phyloP scores from a whole-genome alignment of 2,113 vertebrate genomes.

The Bolborhynchus lineola region DNA sequence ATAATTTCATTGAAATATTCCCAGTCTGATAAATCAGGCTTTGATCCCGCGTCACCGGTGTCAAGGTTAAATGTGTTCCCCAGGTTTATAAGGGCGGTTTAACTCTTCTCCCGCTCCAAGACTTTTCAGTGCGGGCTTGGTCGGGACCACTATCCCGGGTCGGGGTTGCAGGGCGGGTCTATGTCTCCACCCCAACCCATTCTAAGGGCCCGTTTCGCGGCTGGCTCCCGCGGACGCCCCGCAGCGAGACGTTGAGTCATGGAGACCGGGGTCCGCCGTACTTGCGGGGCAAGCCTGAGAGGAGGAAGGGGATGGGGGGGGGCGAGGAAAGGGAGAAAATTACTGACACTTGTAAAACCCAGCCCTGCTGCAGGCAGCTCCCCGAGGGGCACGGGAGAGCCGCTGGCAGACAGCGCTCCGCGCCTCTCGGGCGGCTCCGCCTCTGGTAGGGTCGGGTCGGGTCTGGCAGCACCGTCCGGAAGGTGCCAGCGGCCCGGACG shows the following conservation, averaged over 20 bases:
- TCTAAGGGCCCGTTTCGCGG: background rate
- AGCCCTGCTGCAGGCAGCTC: background rate
- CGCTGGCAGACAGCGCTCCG: slow-evolving; percentile 1
- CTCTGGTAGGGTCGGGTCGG: background rate
- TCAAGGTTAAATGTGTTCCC: background rate
- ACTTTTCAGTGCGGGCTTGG: background rate
- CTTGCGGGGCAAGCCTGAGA: background rate
- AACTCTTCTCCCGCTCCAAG: background rate
- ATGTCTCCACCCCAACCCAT: background rate
- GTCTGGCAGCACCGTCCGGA: background rate
- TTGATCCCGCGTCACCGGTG: background rate
- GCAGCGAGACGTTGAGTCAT: background rate
- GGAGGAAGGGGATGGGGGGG: background rate
- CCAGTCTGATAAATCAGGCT: slow-evolving; percentile 58
- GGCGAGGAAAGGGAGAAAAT: background rate
- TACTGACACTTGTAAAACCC: background rate
- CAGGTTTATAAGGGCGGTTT: background rate
- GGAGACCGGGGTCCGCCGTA: background rate
- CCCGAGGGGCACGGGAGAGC: background rate
- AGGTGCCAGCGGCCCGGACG: background rate
- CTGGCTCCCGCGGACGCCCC: background rate
- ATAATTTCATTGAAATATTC: slow-evolving; percentile 50
- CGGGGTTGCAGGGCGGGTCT: background rate
- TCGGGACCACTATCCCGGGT: background rate
- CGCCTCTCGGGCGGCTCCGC: background rate